phyloP scores from a whole-genome alignment of 1,140 invertebrate species.

The Heliothis virescens region DNA sequence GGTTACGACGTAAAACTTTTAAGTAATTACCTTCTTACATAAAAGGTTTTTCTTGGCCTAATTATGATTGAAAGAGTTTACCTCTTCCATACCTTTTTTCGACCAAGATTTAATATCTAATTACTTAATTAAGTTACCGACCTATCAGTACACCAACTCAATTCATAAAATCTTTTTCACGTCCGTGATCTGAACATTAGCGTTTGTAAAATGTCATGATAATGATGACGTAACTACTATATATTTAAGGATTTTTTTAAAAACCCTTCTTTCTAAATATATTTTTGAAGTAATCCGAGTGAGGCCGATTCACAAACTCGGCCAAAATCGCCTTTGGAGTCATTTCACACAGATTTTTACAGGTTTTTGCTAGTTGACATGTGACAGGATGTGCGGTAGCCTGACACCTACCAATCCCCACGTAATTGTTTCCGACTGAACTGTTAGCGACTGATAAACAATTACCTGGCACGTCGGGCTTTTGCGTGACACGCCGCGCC shows the following conservation, averaged over 20 bases:
- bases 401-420: slow-evolving; percentile 28
- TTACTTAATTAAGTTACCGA: not conserved
- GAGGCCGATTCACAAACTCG: no score
- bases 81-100: slow-evolving; percentile 1
- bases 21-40: slow-evolving; percentile 29
- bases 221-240: no score
- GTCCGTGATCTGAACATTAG: no score
- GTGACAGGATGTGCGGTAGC: not conserved
- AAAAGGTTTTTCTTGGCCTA: slow-evolving; percentile 24
- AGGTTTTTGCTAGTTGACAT: slow-evolving; percentile 1
- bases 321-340: not conserved
- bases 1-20: slow-evolving; percentile 23
- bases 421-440: slow-evolving; percentile 49
- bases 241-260: no score
- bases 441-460: slow-evolving; percentile 39
- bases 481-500: slow-evolving; percentile 1
- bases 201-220: no score
- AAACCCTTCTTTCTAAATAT: no score
- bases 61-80: slow-evolving; percentile 29
- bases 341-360: not conserved
- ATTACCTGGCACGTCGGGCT: slow-evolving; percentile 27
- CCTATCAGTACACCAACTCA: no score
- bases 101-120: not conserved
- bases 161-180: no score
- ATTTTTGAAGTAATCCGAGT: no score